phyloP scores from a whole-genome alignment of 2,888 invertebrate species.

The Ectobius pallidus region DNA sequence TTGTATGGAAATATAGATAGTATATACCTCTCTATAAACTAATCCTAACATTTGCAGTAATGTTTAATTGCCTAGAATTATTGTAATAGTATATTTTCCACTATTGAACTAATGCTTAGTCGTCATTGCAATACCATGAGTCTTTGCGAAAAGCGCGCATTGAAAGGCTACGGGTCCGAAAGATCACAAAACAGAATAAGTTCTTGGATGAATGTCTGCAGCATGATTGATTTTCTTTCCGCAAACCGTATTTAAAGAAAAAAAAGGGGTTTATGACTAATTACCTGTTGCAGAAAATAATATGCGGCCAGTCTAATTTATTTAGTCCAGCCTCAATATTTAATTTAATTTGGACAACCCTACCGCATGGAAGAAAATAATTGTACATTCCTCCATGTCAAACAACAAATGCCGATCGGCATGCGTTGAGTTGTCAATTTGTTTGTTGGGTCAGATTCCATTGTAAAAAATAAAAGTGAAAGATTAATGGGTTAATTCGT shows the following conservation, averaged over 20 bases:
- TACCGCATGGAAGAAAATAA: too few species aligned
- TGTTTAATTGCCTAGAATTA: not conserved
- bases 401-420: not conserved
- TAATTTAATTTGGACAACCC: too few species aligned
- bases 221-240: too few species aligned
- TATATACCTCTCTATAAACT: not conserved
- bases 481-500: not conserved
- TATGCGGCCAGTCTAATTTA: too few species aligned
- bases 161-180: not conserved
- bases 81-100: not conserved
- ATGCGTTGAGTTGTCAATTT: not conserved
- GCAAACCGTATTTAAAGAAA: too few species aligned
- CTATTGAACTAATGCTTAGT: not conserved
- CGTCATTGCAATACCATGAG: constrained; percentile 33
- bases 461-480: not conserved
- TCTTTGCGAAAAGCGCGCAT: constrained; percentile 19
- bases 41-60: not conserved
- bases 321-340: too few species aligned
- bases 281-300: too few species aligned
- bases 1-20: not conserved
- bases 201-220: too few species aligned
- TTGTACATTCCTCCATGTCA: too few species aligned
- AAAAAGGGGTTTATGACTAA: too few species aligned
- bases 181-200: too few species aligned
- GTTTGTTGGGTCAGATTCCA: not conserved